Conservation (phyloP, 1,140 invertebrate species). For the Achroia grisella region DNA sequence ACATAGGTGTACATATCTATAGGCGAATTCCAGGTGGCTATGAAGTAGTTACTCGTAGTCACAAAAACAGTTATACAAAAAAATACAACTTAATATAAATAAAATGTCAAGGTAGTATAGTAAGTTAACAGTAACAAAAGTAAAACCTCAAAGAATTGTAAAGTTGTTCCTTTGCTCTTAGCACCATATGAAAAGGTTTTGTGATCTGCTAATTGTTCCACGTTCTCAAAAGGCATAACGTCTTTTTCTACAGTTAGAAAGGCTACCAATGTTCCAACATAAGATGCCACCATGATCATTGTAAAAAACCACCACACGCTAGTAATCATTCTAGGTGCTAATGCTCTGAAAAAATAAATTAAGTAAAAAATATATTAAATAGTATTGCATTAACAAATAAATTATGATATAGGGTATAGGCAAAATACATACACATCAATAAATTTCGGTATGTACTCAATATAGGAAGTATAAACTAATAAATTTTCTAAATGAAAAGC, state of each 20-base stretch:
- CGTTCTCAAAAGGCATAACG: slow-evolving; percentile 85
- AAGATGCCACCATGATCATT: slow-evolving; percentile 95
- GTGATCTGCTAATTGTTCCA: slow-evolving; percentile 85
- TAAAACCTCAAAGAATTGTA: slow-evolving; percentile 86
- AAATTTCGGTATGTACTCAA: no score
- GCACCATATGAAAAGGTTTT: slow-evolving; percentile 88
- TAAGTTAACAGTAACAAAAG: slow-evolving; percentile 14
- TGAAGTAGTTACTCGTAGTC: no score
- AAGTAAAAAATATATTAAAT: background rate
- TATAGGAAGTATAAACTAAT: no score
- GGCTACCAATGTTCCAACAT: slow-evolving; percentile 86
- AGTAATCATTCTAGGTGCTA: slow-evolving; percentile 85
- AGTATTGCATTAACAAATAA: no score
- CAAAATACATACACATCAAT: no score
- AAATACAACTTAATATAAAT: no score
- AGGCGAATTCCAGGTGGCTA: no score
- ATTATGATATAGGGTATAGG: no score
- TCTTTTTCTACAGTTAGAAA: slow-evolving; percentile 94
- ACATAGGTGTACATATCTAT: no score
- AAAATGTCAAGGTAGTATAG: no score
- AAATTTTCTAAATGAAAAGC: no score
- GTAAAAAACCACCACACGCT: slow-evolving; percentile 97
- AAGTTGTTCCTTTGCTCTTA: slow-evolving; percentile 85
- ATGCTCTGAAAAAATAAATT: slow-evolving; percentile 75
- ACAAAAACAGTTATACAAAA: no score